These are phyloP conservation scores for Eucriotettix oculatus DNA, from an alignment of 2,888 invertebrate genomes.

Conservation along the genomic window DNA sequence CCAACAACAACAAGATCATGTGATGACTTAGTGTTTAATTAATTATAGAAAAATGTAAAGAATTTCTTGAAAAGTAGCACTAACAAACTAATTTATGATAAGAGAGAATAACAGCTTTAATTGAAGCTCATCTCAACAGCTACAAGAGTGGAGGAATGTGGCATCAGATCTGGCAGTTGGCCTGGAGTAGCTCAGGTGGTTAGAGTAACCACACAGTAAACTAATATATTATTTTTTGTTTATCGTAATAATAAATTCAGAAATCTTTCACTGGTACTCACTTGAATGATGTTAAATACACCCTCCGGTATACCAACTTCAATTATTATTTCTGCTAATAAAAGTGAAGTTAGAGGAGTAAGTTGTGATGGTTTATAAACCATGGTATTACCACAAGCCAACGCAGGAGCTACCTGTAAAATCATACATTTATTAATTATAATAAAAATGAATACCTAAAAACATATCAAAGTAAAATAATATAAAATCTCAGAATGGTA, in stretches of 20 bases:
- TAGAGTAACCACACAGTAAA: too few relatives aligned
- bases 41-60: too few relatives aligned
- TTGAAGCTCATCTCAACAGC: too few relatives aligned
- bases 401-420: conserved; percentile 19
- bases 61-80: too few relatives aligned
- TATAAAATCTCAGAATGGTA: neutral
- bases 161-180: too few relatives aligned
- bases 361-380: conserved; percentile 37
- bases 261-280: conserved; percentile 1
- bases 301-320: conserved; percentile 34
- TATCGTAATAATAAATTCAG: neutral
- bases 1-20: too few relatives aligned
- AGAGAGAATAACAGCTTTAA: too few relatives aligned
- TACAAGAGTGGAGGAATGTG: too few relatives aligned
- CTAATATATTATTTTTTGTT: too few relatives aligned
- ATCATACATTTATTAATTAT: neutral
- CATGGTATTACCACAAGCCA: conserved; percentile 35
- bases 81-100: too few relatives aligned
- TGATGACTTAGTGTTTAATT: too few relatives aligned
- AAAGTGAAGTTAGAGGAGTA: conserved; percentile 33
- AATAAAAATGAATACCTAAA: neutral
- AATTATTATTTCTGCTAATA: conserved; percentile 31
- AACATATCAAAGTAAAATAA: neutral
- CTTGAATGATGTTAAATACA: conserved; percentile 34
- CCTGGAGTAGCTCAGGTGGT: too few relatives aligned